Evolutionary conservation across 1,140 invertebrate genomes (phyloP), one percentile per base, ranked within the genome.

Genomic region (Varroa destructor): DNA sequence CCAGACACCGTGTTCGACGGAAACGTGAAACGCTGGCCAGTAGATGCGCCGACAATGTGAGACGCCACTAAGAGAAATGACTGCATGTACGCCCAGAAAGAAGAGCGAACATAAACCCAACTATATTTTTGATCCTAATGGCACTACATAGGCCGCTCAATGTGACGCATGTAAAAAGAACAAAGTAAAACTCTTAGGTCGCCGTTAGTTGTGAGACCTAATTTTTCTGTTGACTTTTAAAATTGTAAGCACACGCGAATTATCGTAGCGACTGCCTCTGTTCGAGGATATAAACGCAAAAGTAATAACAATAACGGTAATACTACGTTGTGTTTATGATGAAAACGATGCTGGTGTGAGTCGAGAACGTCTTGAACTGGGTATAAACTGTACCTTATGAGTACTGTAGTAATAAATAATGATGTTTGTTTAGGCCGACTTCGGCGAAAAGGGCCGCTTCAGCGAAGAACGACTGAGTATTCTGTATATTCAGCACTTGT

Each of bases 1-100:
- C 61, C 61, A 46, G 40, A 67, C 40, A 67, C 40, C 40, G 40
- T 67, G 12, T 67, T 67, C 37, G 61, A n/a, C 12, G 61, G 46
- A 37, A 25, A 67, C 14, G 61, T 67, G 40, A 67, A 14, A 1
- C 37, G 61, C 12, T 67, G 14, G 8, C 12, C 46, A 40, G 37
- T 3, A 12, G 12, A 37, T 4, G 3, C 8, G 8, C 8, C 8
- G 12, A 43, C 12, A 4, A 46, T 37, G 8, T 67, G 61, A 40
- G 40, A 43, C 12, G 61, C 46, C 40, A 36, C 61, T 12, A 14
- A 40, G 37, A 67, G 40, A 37, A 67, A 67, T 12, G n/a, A 43
- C 37, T 40, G 61, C 40, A 43, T 43, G 61, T 67, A 67, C 3
- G 46, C 40, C 61, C 40, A 43, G 37, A 67, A 67, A 37, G 12